Evolutionary conservation across 2,888 invertebrate genomes (phyloP).

Genomic region (Scaptomyza parva): DNA sequence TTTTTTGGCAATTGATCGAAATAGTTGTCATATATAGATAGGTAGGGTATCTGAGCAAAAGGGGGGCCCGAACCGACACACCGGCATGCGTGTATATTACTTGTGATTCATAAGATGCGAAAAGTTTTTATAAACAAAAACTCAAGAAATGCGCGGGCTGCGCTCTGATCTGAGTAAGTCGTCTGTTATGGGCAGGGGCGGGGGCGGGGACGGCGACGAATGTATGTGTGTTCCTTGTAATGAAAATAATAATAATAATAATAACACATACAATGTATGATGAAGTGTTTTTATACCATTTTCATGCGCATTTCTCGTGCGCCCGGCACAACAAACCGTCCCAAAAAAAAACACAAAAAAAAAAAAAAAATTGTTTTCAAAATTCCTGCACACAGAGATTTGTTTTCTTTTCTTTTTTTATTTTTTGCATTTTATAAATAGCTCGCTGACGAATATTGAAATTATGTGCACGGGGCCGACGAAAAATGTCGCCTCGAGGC

Average conservation of each 20-base stretch:
- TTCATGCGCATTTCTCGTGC: slow-evolving; percentile 53
- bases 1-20: no score
- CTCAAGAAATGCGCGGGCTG: slow-evolving; percentile 44
- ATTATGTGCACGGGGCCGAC: slow-evolving; percentile 78
- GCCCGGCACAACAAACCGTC: slow-evolving; percentile 64
- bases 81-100: slow-evolving; percentile 11
- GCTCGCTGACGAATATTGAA: slow-evolving; percentile 80
- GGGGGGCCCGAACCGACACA: neutral
- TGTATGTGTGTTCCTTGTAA: slow-evolving; percentile 65
- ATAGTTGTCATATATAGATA: no score
- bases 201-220: neutral
- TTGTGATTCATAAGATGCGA: slow-evolving; percentile 69
- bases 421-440: slow-evolving; percentile 73
- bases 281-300: slow-evolving; percentile 64
- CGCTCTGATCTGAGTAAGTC: slow-evolving; percentile 28
- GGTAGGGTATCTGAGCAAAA: neutral
- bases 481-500: slow-evolving; percentile 77
- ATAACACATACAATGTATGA: slow-evolving; percentile 49
- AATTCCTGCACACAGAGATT: slow-evolving; percentile 72
- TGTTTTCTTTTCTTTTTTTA: slow-evolving; percentile 37
- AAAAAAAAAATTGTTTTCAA: slow-evolving; percentile 42
- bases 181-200: slow-evolving; percentile 13
- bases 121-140: slow-evolving; percentile 72
- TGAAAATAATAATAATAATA: slow-evolving; percentile 10
- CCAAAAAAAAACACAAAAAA: slow-evolving; percentile 34